Conservation (phyloP, 2,888 invertebrate species). For the Pycnomerus fuliginosus region DNA sequence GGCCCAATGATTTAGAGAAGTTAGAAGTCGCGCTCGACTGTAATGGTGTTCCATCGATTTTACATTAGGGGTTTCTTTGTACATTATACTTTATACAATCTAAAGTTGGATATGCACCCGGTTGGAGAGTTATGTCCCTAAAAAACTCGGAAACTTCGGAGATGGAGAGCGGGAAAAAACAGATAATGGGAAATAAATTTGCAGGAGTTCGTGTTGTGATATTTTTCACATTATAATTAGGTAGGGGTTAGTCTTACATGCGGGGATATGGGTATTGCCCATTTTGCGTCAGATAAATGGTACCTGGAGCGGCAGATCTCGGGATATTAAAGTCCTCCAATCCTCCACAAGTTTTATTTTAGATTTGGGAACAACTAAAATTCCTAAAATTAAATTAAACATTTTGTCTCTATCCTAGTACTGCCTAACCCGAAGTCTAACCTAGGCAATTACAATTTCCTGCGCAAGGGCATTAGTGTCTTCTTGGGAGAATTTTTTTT, state of each 20-base stretch:
- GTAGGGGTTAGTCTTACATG: slow-evolving; percentile 32
- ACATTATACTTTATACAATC: slow-evolving; percentile 57
- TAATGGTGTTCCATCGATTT: slow-evolving; percentile 56
- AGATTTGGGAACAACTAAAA: too few species aligned
- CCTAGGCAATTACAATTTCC: too few species aligned
- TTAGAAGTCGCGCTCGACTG: slow-evolving; percentile 51
- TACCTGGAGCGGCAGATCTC: too few species aligned
- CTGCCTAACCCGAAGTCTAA: too few species aligned
- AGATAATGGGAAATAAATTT: slow-evolving; percentile 56
- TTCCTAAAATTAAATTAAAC: too few species aligned
- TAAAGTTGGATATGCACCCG: slow-evolving; percentile 55
- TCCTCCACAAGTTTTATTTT: too few species aligned
- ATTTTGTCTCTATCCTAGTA: too few species aligned
- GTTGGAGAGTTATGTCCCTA: slow-evolving; percentile 51
- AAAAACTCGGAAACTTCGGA: slow-evolving; percentile 48
- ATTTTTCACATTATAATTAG: slow-evolving; percentile 53
- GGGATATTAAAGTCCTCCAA: too few species aligned
- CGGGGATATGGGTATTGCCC: too few species aligned
- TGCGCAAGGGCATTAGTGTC: too few species aligned
- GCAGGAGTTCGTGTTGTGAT: slow-evolving; percentile 49
- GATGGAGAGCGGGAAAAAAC: slow-evolving; percentile 52
- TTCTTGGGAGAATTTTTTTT: too few species aligned
- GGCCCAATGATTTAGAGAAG: slow-evolving; percentile 48
- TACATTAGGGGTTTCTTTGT: slow-evolving; percentile 57
- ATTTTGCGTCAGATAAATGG: too few species aligned